Base-by-base conservation (phyloP, 2,888 invertebrate genomes). In the Molanna angustata region DNA sequence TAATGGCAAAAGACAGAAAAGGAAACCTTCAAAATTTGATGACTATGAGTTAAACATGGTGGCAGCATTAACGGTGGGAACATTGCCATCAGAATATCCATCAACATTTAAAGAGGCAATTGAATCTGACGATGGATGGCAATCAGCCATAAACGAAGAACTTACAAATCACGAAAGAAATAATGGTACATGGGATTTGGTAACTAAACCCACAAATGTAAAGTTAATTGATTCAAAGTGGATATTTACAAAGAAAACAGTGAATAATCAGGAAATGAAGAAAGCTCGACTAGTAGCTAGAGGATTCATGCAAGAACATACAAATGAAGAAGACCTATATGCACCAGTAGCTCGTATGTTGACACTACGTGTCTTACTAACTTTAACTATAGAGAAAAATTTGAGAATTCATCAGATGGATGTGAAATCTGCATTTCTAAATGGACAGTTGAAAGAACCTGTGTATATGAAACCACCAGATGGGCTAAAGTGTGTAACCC, bases 251-350 rank as follows among this genome's bases (percentile, higher is more conserved):
- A 35, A 13, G 14, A 35, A 35, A 14, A 35, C 13, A 35, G 35
- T 13, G 13, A 35, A 35, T 13, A 14, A 35, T 35, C 13, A 14
- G 13, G 14, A 35, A 13, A 35, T 35, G 14, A 11, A 35, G 9
- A 35, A 35, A 35, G 35, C 35, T 13, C 9, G 35, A 35, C 35
- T 35, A 35, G 35, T 35, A 35, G 35, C 35, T 13, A 35, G 14
- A n/a, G 35, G 35, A 35, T 35, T 35, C 14, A 14, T 13, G 13
- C 35, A 35, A 35, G 14, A 35, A 13, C 14, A 13, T 4, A 35
- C 9, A 13, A 14, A 35, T 13, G 9, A 35, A 13, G 9, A 11
- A 9, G 27, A 27, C 6, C 6, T 11, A 27, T 27, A 27, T 27
- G 6, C 27, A 27, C 27, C 27, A 27, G 27, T 27, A 7, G 27